Evolutionary conservation across 2,113 vertebrate species (phyloP), one percentile per base, ranked within the genome.

Genomic region (Lathamus discolor): DNA sequence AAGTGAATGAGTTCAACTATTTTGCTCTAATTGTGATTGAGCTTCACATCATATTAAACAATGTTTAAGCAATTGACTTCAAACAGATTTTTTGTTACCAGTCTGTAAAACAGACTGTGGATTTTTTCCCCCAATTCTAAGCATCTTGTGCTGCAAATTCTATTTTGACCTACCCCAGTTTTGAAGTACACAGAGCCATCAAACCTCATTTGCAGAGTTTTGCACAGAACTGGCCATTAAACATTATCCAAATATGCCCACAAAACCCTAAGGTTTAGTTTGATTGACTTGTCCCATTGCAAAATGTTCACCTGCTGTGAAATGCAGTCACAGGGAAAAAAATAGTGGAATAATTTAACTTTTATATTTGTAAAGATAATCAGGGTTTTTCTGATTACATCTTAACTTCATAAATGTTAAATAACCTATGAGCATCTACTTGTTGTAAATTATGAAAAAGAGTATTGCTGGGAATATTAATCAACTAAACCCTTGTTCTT

Each of bases 321-420:
- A 98, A 98, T 96, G 96, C 97, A 98, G 90, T 95, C 81, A 1
- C 51, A 86, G 75, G 82, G 61, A 59, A 85, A 95, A 95, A 55
- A 97, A 97, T 98, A 98, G 98, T 98, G 98, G 99, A 99, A 99
- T 99, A 99, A 99, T 99, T 99, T 99, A 99, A 99, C 98, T 99
- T 99, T 99, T 99, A 99, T 99, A 99, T 99, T 99, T 99, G 98
- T 99, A 99, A 99, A 99, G 99, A 99, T 99, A 99, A 99, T 99
- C 99, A 99, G 98, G 98, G 98, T 98, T 97, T 98, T 99, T 99
- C 98, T 99, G 98, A 98, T 99, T 99, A 99, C 99, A 99, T 99
- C 98, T 99, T 98, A 98, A 98, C 99, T 99, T 99, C 99, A 99
- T 99, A 99, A 99, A 99, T 99, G 99, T 99, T 99, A 99, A 99